Conservation (phyloP, 2,113 vertebrate species). For the Clarias gariepinus region DNA sequence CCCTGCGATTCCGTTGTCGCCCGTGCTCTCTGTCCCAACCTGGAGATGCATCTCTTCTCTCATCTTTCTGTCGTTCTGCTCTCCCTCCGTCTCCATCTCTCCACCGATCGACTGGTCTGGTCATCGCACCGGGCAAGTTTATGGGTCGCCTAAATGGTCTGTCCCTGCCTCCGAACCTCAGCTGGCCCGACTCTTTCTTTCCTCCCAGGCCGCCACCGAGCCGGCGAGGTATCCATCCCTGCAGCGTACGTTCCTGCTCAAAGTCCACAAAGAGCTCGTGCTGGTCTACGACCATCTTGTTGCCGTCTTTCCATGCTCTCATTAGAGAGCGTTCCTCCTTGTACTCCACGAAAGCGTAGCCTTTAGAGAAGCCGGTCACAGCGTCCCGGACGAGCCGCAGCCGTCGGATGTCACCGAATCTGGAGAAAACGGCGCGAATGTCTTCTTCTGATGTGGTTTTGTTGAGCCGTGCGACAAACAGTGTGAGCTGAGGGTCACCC, state of each 20-base stretch:
- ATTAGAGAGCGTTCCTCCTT: slow-evolving; percentile 85
- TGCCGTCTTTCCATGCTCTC: slow-evolving; percentile 86
- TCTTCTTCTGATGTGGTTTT: slow-evolving; percentile 89
- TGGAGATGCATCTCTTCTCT: slow-evolving; percentile 58
- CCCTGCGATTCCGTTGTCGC: slow-evolving; percentile 67
- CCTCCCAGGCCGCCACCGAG: slow-evolving; percentile 92
- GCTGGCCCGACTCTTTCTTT: slow-evolving; percentile 93
- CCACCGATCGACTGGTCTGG: slow-evolving; percentile 66
- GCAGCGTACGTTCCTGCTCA: slow-evolving; percentile 87
- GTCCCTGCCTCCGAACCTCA: slow-evolving; percentile 92
- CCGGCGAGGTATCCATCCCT: slow-evolving; percentile 90
- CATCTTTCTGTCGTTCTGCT: slow-evolving; percentile 75
- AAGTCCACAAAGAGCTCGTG: slow-evolving; percentile 91
- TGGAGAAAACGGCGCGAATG: slow-evolving; percentile 84
- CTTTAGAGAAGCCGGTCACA: slow-evolving; percentile 92
- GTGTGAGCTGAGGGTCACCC: slow-evolving; percentile 88
- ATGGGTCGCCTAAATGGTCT: slow-evolving; percentile 94
- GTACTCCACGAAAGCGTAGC: slow-evolving; percentile 91
- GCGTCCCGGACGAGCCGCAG: slow-evolving; percentile 88
- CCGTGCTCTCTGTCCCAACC: slow-evolving; percentile 63
- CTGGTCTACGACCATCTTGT: slow-evolving; percentile 89
- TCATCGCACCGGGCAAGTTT: slow-evolving; percentile 72
- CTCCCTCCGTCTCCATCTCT: slow-evolving; percentile 73
- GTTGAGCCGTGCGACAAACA: slow-evolving; percentile 89
- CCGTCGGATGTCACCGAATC: slow-evolving; percentile 86